Evolutionary conservation across 1,140 invertebrate species (phyloP).

Genomic region (Bactericera cockerelli): DNA sequence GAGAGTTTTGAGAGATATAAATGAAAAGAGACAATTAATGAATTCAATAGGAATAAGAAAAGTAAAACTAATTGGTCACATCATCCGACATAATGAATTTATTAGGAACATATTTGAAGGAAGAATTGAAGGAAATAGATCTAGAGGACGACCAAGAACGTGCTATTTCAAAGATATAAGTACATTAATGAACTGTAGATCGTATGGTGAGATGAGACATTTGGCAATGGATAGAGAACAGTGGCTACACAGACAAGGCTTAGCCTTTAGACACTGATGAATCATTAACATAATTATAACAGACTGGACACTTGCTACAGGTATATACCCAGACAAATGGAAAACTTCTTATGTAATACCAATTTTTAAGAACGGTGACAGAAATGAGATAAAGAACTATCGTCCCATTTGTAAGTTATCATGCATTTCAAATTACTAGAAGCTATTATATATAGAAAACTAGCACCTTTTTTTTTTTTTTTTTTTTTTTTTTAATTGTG

Average conservation of each 20-base stretch:
- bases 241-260: constrained; percentile 6
- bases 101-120: constrained; percentile 11
- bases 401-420: too few species aligned
- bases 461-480: too few species aligned
- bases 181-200: background rate
- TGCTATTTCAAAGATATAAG: constrained; percentile 5
- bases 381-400: too few species aligned
- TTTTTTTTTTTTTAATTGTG: too few species aligned
- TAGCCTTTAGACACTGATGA: background rate
- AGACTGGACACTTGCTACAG: too few species aligned
- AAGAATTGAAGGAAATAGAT: constrained; percentile 9
- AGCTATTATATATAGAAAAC: too few species aligned
- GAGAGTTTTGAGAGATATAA: background rate
- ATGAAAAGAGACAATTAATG: background rate
- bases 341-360: too few species aligned
- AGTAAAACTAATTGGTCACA: constrained; percentile 11
- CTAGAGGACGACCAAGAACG: constrained; percentile 9
- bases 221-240: background rate
- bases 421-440: too few species aligned
- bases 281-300: too few species aligned
- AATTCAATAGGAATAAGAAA: constrained; percentile 11
- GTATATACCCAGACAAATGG: too few species aligned
- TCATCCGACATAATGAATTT: constrained; percentile 9
- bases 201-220: background rate
- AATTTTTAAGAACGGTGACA: too few species aligned